Base-by-base conservation (phyloP, 2,797 vertebrate genomes). In the Darevskia nairensis region DNA sequence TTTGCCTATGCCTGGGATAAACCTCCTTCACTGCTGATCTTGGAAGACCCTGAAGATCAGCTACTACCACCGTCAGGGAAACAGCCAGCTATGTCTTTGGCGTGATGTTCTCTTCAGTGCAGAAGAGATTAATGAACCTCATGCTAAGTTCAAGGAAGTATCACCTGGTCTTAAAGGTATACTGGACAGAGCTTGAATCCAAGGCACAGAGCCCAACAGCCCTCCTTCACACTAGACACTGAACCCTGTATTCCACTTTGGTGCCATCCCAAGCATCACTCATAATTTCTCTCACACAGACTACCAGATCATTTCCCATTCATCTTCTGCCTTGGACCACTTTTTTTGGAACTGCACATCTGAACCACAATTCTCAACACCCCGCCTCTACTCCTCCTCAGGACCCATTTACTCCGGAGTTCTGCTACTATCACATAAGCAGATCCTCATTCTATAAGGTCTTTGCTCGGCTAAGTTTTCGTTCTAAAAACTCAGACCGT, bases 291-390 rank as follows among this genome's bases (percentile, higher is more conserved):
- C 71, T n/a, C 61, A 50, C 21, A 35, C 59, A 86, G 64, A 83
- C 80, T 85, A 29, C 8, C 84, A 0, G 0, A 86, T 87, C 15
- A 64, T 84, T 75, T 90, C 80, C 86, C 69, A 80, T 78, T 0
- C 13, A 41, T 23, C 29, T 79, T 95, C 87, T 87, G 72, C 81
- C 92, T 92, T 93, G 50, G 11, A 86, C 86, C 1, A 0, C 19
- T 75, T 85, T 84, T 19, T 19, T 50, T 50, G 27, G 78, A 93
- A 86, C 89, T 90, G 88, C 93, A 91, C 25, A 89, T 82, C 90
- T 94, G 88, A 94, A 89, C 72, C 71, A 88, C 32, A n/a, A 82
- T 87, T 84, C 69, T 86, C 13, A 55, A 55, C 50, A 55, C 50
- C 3, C 50, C 3, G 13, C 87, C 61, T 84, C 19, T 50, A 50